Percentiles rank a stretch among this genome's conserved stretches.
phyloP scores from a whole-genome alignment of 2,797 vertebrate species.

The Tragopan temminckii region DNA sequence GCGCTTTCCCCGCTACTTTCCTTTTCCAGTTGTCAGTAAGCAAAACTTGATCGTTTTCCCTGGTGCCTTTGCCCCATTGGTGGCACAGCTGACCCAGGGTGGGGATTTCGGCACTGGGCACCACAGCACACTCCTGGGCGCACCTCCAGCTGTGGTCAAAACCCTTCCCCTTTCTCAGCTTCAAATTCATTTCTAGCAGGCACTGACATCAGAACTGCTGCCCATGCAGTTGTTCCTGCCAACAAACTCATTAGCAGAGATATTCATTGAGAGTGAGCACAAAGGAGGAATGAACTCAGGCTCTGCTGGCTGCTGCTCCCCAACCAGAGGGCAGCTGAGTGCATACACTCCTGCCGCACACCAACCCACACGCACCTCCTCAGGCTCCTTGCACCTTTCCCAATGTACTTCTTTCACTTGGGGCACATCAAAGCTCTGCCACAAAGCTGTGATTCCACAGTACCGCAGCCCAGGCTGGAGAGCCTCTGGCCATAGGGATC shows the following conservation, averaged over 20 bases:
- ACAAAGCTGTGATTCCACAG: not conserved
- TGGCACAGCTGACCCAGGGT: fast-evolving
- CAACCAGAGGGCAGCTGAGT: fast-evolving
- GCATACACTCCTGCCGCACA: fast-evolving
- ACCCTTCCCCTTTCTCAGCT: not conserved
- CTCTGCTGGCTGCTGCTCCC: not conserved
- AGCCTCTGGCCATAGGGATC: not conserved
- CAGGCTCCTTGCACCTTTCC: not conserved
- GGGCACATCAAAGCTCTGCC: not conserved
- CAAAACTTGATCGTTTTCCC: fast-evolving
- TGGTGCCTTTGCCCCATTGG: fast-evolving
- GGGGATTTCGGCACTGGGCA: not conserved
- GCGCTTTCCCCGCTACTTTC: fast-evolving
- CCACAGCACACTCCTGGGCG: fast-evolving
- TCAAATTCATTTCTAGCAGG: not conserved
- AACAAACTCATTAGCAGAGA: conserved; percentile 26
- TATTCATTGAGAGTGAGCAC: fast-evolving
- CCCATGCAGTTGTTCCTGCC: not conserved
- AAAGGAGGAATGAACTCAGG: not conserved
- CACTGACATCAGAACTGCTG: not conserved
- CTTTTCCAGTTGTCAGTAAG: fast-evolving
- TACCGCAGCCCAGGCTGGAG: no score
- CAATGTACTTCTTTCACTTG: not conserved
- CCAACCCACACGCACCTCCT: not conserved
- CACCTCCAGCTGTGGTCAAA: not conserved